Base-by-base conservation (phyloP, 2,888 invertebrate species). In the Parelbella ahira region DNA sequence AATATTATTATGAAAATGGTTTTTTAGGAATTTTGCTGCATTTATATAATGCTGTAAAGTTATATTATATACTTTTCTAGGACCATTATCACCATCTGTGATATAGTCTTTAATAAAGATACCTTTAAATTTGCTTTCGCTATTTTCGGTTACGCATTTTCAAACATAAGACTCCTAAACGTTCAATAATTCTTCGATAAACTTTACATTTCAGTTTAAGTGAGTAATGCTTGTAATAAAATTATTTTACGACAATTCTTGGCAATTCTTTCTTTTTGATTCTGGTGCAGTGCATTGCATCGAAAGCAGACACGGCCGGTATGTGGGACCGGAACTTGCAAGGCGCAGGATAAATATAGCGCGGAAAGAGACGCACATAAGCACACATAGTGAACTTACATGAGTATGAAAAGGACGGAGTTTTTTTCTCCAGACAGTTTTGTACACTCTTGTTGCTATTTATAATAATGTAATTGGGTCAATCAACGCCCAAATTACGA, bases 281-380 rank as follows among this genome's bases (percentile, higher is more conserved):
- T 36, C 34, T 29, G 28, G 51, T 49, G 50, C 50, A 59, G 54
- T 64, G 65, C 68, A 67, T 15, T 33, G 41, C 33, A 41, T 41
- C 27, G 3, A 15, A 41, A 36, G 8, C 36, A 43, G 43, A 34
- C 43, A 9, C 12, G 43, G 49, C 50, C 56, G 63, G 70, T 64
- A 69, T 72, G 68, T 58, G 48, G 53, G 50, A 69, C 81, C 82
- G 86, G 86, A 86, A 82, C 72, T 69, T 63, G 62, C 68, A 68
- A 68, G 76, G 75, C 68, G 53, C 47, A 59, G 60, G 74, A 72
- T 80, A 83, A 79, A 80, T 79, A 74, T 84, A 86, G 77, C 55
- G 44, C 64, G 65, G 70, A 74, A 58, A 67, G 75, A 60, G 75
- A 75, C 58, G 62, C 61, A 58, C 47, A 60, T 60, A 72, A 58